Evolutionary conservation across 2,797 vertebrate species (phyloP).

Genomic region (Denticeps clupeoides): DNA sequence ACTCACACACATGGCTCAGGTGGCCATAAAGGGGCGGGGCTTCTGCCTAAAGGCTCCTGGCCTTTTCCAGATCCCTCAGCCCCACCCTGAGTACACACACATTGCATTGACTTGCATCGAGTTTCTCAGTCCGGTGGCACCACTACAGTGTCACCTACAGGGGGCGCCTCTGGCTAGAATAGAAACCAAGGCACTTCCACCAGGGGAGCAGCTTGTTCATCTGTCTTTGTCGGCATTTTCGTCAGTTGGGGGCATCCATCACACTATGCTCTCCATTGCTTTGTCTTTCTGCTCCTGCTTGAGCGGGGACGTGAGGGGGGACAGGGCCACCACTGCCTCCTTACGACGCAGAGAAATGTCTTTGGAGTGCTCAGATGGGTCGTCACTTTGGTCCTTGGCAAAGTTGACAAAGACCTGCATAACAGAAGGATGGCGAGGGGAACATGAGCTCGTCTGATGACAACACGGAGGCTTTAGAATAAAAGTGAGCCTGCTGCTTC

Average conservation of each 20-base stretch:
- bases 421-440: too few species aligned
- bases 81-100: slow-evolving; percentile 55
- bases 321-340: slow-evolving; percentile 63
- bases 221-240: background rate
- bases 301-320: slow-evolving; percentile 40
- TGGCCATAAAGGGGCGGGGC: background rate
- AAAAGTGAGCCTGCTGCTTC: too few species aligned
- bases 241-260: slow-evolving; percentile 37
- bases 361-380: slow-evolving; percentile 72
- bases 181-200: too few species aligned
- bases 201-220: too few species aligned
- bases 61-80: slow-evolving; percentile 51
- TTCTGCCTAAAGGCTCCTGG: slow-evolving; percentile 40
- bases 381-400: slow-evolving; percentile 95
- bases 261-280: slow-evolving; percentile 77
- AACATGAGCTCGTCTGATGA: too few species aligned
- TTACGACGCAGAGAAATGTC: slow-evolving; percentile 76
- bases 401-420: slow-evolving; percentile 93
- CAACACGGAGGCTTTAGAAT: too few species aligned
- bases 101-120: slow-evolving; percentile 93
- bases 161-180: slow-evolving; percentile 1
- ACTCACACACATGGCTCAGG: slow-evolving; percentile 35
- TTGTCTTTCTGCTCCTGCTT: slow-evolving; percentile 31
- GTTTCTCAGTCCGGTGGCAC: slow-evolving; percentile 36
- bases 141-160: slow-evolving; percentile 12